phyloP scores from a whole-genome alignment of 1,140 invertebrate genomes.

The Platyscapa corneri region DNA sequence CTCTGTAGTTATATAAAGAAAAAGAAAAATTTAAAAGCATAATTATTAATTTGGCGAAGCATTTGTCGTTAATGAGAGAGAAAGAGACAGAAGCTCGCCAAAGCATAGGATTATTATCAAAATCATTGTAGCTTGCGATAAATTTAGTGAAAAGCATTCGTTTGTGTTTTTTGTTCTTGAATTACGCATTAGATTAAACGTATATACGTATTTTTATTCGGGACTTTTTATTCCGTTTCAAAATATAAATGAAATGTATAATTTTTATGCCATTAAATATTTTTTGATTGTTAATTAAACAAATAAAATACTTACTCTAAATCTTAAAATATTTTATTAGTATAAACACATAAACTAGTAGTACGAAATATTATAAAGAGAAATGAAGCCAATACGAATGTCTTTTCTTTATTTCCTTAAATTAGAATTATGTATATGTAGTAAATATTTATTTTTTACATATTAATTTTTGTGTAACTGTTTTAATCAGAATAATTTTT shows the following conservation, averaged over 20 bases:
- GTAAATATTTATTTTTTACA: slow-evolving; percentile 46
- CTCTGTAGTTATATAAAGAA: slow-evolving; percentile 6
- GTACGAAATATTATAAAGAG: slow-evolving; percentile 1
- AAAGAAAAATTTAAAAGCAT: slow-evolving; percentile 37
- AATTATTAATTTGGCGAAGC: slow-evolving; percentile 43
- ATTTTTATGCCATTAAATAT: slow-evolving; percentile 12
- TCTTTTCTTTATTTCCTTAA: slow-evolving; percentile 35
- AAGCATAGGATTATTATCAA: slow-evolving; percentile 46
- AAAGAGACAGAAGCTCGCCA: slow-evolving; percentile 51
- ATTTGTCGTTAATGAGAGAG: slow-evolving; percentile 42
- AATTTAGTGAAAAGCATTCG: slow-evolving; percentile 29
- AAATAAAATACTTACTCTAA: neutral
- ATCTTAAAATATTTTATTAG: slow-evolving; percentile 5
- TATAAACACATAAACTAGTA: neutral
- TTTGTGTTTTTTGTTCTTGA: slow-evolving; percentile 23
- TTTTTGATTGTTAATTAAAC: neutral
- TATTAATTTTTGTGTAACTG: slow-evolving; percentile 33
- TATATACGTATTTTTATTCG: neutral
- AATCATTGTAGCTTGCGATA: slow-evolving; percentile 32
- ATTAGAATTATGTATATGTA: slow-evolving; percentile 42
- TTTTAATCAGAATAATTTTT: slow-evolving; percentile 36
- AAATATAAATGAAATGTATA: slow-evolving; percentile 12
- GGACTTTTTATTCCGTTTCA: neutral
- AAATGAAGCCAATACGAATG: slow-evolving; percentile 24
- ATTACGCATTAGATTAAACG: neutral